Conservation (phyloP, 1,140 invertebrate genomes). For the Drosophila nikananu region DNA sequence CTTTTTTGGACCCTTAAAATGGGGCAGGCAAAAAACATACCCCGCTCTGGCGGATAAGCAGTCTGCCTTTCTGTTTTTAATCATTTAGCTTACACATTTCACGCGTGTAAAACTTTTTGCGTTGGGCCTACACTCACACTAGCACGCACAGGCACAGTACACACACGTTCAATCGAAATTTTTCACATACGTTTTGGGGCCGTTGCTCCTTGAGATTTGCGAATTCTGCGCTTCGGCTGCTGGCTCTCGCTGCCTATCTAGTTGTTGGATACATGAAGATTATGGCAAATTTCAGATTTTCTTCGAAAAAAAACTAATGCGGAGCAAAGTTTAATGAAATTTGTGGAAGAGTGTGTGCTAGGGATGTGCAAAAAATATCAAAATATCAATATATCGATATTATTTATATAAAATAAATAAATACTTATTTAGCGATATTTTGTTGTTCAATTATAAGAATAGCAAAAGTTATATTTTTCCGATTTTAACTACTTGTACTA, state of each 20-base stretch:
- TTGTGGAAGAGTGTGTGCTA: constrained; percentile 23
- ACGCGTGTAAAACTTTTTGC: constrained; percentile 74
- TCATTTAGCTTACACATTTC: constrained; percentile 64
- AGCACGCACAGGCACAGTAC: constrained; percentile 40
- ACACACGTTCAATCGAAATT: constrained; percentile 61
- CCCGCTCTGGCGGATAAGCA: constrained; percentile 17
- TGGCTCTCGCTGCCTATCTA: constrained; percentile 16
- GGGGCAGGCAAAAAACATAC: constrained; percentile 17
- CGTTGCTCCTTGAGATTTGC: constrained; percentile 48
- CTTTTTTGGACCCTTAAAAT: constrained; percentile 5
- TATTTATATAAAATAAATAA: not conserved
- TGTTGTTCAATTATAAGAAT: too few species aligned
- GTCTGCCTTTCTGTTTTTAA: constrained; percentile 52
- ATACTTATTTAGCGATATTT: not conserved
- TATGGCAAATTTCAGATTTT: constrained; percentile 26
- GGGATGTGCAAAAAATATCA: constrained; percentile 5
- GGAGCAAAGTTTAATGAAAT: constrained; percentile 35
- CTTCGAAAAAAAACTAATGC: constrained; percentile 42
- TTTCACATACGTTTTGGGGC: constrained; percentile 66
- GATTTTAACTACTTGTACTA: too few species aligned
- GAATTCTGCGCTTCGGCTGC: constrained; percentile 1
- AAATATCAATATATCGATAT: constrained; percentile 13
- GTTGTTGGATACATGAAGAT: constrained; percentile 18
- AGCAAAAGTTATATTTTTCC: too few species aligned
- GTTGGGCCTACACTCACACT: constrained; percentile 60